phyloP scores from a whole-genome alignment of 1,140 invertebrate species.

The Chironomus tepperi region DNA sequence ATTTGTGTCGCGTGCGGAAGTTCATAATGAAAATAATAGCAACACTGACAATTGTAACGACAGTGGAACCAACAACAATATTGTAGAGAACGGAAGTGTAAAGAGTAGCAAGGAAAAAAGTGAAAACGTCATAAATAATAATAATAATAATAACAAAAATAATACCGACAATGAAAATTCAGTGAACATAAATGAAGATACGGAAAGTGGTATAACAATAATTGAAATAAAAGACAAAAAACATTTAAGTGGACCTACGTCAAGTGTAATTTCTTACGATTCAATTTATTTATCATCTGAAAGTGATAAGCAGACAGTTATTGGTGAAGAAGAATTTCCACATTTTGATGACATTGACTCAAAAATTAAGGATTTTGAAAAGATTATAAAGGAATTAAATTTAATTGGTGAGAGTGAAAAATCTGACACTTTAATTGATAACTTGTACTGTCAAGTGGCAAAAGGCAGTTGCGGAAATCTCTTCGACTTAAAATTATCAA shows the following conservation, averaged over 20 bases:
- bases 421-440: background rate
- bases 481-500: background rate
- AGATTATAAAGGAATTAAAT: background rate
- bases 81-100: background rate
- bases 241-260: background rate
- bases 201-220: conserved; percentile 7
- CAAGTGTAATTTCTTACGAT: conserved; percentile 36
- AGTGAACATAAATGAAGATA: conserved; percentile 18
- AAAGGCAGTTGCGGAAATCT: conserved; percentile 2
- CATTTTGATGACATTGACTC: conserved; percentile 22
- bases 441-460: conserved; percentile 25
- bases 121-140: background rate
- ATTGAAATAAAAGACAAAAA: conserved; percentile 21
- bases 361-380: conserved; percentile 23
- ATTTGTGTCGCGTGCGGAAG: conserved; percentile 10
- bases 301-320: conserved; percentile 36
- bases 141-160: conserved; percentile 10
- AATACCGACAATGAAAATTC: background rate
- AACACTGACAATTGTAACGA: background rate
- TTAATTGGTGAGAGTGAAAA: background rate
- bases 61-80: background rate
- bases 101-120: background rate
- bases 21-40: background rate
- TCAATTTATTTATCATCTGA: conserved; percentile 39
- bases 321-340: conserved; percentile 33